These are phyloP conservation scores for Chiroxiphia lanceolata DNA, from an alignment of 2,797 vertebrate species.

Conservation along the genomic window DNA sequence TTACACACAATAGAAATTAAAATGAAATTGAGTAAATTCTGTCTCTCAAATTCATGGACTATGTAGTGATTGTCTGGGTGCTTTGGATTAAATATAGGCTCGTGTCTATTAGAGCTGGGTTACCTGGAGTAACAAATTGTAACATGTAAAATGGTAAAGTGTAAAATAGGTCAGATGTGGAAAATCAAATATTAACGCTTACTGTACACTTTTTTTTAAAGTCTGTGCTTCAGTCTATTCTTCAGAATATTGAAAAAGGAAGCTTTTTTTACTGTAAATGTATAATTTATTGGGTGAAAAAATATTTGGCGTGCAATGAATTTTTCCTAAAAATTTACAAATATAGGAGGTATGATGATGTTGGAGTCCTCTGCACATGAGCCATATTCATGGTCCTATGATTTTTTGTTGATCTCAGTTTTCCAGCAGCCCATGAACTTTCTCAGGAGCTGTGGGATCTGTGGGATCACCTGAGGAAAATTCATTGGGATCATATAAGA, in stretches of 20 bases:
- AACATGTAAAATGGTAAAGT: neutral
- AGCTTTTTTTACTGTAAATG: neutral
- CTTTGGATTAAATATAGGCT: neutral
- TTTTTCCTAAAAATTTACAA: neutral
- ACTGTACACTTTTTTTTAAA: neutral
- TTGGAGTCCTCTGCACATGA: fast-evolving
- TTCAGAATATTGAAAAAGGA: neutral
- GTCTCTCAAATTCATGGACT: neutral
- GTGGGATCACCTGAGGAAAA: neutral
- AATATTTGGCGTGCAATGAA: neutral
- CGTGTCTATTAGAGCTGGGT: neutral
- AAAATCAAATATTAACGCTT: neutral
- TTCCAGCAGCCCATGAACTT: neutral
- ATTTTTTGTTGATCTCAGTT: neutral
- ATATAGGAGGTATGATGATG: fast-evolving
- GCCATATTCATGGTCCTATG: neutral
- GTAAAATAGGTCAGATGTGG: neutral
- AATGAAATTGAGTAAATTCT: conserved; percentile 39
- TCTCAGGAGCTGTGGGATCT: neutral
- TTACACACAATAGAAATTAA: conserved; percentile 36
- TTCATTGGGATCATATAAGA: neutral
- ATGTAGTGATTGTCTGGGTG: conserved; percentile 1
- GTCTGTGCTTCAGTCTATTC: neutral
- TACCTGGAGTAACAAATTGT: neutral
- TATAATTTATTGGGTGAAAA: neutral